Percentiles rank a stretch among this genome's conserved stretches.
phyloP scores from a whole-genome alignment of 2,888 invertebrate genomes.

The Glaucopsyche alexis region DNA sequence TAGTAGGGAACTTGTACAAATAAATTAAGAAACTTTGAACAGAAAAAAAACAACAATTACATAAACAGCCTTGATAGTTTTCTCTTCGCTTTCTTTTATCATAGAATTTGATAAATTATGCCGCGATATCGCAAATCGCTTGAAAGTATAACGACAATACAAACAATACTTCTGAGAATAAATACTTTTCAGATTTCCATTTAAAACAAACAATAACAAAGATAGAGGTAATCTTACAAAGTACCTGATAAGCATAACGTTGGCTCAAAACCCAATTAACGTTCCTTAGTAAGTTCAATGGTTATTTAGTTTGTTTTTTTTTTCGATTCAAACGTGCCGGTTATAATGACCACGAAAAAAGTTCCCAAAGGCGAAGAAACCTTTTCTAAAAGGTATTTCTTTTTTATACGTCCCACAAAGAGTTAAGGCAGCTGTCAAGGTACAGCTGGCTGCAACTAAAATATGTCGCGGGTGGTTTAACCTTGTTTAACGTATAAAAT shows the following conservation, averaged over 20 bases:
- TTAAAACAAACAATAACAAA: slow-evolving; percentile 22
- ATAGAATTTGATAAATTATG: slow-evolving; percentile 12
- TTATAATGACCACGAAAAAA: slow-evolving; percentile 64
- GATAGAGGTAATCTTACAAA: slow-evolving; percentile 14
- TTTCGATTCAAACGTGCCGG: slow-evolving; percentile 62
- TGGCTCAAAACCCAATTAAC: slow-evolving; percentile 43
- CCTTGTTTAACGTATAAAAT: slow-evolving; percentile 44
- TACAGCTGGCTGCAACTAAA: slow-evolving; percentile 61
- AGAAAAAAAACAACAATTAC: neutral
- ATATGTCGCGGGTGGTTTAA: slow-evolving; percentile 41
- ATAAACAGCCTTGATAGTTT: neutral
- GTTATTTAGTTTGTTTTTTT: slow-evolving; percentile 53
- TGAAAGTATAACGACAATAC: neutral
- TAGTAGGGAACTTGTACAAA: no score
- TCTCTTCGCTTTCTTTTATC: slow-evolving; percentile 11
- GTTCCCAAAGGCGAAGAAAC: slow-evolving; percentile 56
- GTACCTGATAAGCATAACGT: slow-evolving; percentile 25
- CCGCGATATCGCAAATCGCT: slow-evolving; percentile 19
- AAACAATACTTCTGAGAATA: slow-evolving; percentile 11
- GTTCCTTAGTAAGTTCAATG: slow-evolving; percentile 46
- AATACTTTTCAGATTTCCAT: slow-evolving; percentile 10
- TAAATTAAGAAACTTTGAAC: no score
- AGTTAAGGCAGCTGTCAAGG: slow-evolving; percentile 64
- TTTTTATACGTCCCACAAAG: slow-evolving; percentile 64
- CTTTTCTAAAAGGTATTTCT: slow-evolving; percentile 65